These are phyloP conservation scores for Vicugna pacos DNA, from an alignment of 2,113 vertebrate species.

Conservation along the genomic window DNA sequence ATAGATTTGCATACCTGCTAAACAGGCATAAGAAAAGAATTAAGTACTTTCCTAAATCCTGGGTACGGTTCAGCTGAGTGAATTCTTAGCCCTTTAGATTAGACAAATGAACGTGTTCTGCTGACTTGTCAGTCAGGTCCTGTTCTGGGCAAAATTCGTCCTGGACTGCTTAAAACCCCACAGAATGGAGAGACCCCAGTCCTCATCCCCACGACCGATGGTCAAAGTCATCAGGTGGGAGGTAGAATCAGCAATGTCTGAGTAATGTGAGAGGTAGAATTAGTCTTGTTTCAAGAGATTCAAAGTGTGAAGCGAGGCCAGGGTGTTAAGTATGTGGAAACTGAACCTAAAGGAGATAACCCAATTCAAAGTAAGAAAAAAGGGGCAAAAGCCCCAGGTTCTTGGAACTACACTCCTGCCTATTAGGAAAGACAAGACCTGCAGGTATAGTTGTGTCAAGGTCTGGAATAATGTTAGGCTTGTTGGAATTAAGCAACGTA, in stretches of 20 bases:
- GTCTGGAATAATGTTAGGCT: constrained; percentile 26
- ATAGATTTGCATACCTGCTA: constrained; percentile 16
- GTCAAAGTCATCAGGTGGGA: constrained; percentile 37
- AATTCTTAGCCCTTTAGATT: not conserved
- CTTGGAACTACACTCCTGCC: not conserved
- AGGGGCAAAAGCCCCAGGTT: not conserved
- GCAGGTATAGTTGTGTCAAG: not conserved
- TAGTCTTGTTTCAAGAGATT: constrained; percentile 40
- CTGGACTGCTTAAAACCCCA: constrained; percentile 21
- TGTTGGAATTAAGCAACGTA: not conserved
- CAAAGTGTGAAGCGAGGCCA: not conserved
- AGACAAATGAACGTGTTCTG: not conserved
- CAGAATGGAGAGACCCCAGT: not conserved
- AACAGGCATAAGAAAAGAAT: not conserved
- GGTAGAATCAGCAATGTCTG: not conserved
- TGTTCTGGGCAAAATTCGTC: not conserved
- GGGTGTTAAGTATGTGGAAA: not conserved
- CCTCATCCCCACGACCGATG: not conserved
- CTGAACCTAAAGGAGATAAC: constrained; percentile 4
- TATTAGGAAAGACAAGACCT: constrained; percentile 22
- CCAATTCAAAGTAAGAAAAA: constrained; percentile 50
- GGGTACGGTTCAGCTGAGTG: not conserved
- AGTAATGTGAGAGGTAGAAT: constrained; percentile 36
- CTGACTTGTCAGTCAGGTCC: constrained; percentile 19
- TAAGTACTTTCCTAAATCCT: constrained; percentile 52